Base-by-base conservation (phyloP, 2,888 invertebrate species). In the Notodonta dromedarius region DNA sequence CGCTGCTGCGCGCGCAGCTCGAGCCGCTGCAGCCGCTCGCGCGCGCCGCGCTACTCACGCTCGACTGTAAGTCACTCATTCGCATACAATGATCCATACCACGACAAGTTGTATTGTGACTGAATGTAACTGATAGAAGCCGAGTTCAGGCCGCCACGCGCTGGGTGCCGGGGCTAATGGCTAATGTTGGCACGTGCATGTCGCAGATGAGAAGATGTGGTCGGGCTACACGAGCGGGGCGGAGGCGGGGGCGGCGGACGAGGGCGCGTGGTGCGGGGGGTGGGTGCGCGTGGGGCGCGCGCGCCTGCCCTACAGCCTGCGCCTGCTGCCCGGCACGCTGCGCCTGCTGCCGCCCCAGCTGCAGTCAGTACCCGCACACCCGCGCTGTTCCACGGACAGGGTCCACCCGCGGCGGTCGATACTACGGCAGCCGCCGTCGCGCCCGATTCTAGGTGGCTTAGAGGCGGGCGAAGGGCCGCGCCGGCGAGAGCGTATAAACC, bases 41-140 rank as follows among this genome's bases (percentile, higher is more conserved):
- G 59, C 78, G 63, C 62, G 75, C 79, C 57, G 87, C 84, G 39
- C 93, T 94, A 70, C 94, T 97, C 58, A 97, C 97, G 60, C 95
- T 96, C 71, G 95, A 96, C 88, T 97, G 97, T 97, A 84, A 94
- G 95, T 79, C 24, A 24, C 24, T 24, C 24, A 24, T 24, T 24
- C 24, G 24, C 2, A 24, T 24, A 2, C 24, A 24, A 24, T 24
- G 24, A 24, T 24, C 24, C 24, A 24, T 24, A 2, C 24, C 24
- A 24, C 24, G 24, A 2, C 2, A 24, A 24, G 24, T 24, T 24
- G 24, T n/a, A n/a, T 35, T 35, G 35, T 35, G 35, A 42, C 42
- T 42, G n/a, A n/a, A n/a, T n/a, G n/a, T n/a, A n/a, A n/a, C n/a
- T n/a, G n/a, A n/a, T n/a, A n/a, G n/a, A n/a, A n/a, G n/a, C n/a